Evolutionary conservation across 2,888 invertebrate genomes (phyloP), one percentile per base, ranked within the genome.

Genomic region (Plemyria rubiginata): DNA sequence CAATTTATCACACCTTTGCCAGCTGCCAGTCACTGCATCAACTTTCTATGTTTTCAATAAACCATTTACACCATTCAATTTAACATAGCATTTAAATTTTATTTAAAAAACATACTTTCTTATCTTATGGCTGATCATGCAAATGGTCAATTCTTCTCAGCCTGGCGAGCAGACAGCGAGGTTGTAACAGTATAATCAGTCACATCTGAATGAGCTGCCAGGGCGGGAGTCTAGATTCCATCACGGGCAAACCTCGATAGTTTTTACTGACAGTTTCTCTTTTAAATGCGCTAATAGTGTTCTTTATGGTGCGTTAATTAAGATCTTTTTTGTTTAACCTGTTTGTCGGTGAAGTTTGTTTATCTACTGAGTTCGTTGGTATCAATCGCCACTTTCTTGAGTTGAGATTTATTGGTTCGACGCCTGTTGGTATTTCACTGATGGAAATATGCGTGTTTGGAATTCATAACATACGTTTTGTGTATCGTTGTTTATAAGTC

Each of bases 191-290:
- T 70, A 67, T 62, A 63, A 67, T 68, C 57, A 66, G 80, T 80
- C 75, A 77, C 80, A 81, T 78, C 79, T 78, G 79, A 84, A 81
- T 79, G 79, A 76, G 60, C 75, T 70, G 70, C 65, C 76, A 77
- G 52, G 70, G 65, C 74, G 70, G 67, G 72, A 74, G 77, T 82
- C 82, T 83, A 80, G 82, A 84, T 84, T 82, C 82, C 83, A 78
- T 77, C 78, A 77, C 79, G 76, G 80, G 78, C 67, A 76, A 80
- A 78, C 85, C 83, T 79, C 83, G 75, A 83, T 86, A 81, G 72
- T 86, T 87, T 87, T 87, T 87, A 76, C 78, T 65, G 66, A 62
- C 63, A 79, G 82, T 87, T 87, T 87, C 87, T 87, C 87, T 86
- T 86, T 84, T 82, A 83, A 71, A 71, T 72, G 58, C 74, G 65